Evolutionary conservation across 2,113 vertebrate species (phyloP), one percentile per base, ranked within the genome.

Genomic region (Tonatia bakeri): DNA sequence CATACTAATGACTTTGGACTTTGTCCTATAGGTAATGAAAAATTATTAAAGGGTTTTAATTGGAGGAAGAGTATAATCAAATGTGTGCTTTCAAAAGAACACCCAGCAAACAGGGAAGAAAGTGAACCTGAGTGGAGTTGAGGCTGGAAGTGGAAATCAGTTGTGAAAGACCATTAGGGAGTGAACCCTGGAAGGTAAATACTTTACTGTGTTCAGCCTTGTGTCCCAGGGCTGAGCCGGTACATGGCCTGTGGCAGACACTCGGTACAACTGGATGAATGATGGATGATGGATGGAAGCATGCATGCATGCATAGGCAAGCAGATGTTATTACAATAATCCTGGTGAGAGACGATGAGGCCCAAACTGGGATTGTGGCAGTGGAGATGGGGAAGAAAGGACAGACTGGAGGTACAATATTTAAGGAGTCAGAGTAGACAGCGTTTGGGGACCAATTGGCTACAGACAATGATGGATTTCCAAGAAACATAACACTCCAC

Each of bases 391-490:
- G 85, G 40, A 91, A 40, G 64, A 90, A 87, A 40, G 36, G 13
- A 88, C 73, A 85, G 5, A 67, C 36, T 72, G 40, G 61, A 91
- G 38, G 56, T 75, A 24, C 87, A 92, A 24, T 89, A 92, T 83
- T 90, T 92, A 87, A 96, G 47, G 45, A 95, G 47, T 56, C 33
- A 67, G 75, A 84, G 50, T 9, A 93, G 76, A 72, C 59, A 81
- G 84, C 7, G n/a, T 40, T 84, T 96, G 45, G 70, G 87, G 91
- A 93, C 73, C 87, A 89, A 8, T 40, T 77, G 38, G 75, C 64
- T 83, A 56, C 54, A 87, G 75, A 92, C 59, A 64, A 87, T 87
- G 79, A 97, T 90, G 77, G 38, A 97, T 97, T 96, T 95, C 45
- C 75, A 92, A 52, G 76, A 82, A 93, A 77, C 80, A 59, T 87